A percentile compares a stretch with the other conserved stretches of the same genome.
Conservation (phyloP, 1,140 invertebrate species). For the Akabosia matsudoensis region DNA sequence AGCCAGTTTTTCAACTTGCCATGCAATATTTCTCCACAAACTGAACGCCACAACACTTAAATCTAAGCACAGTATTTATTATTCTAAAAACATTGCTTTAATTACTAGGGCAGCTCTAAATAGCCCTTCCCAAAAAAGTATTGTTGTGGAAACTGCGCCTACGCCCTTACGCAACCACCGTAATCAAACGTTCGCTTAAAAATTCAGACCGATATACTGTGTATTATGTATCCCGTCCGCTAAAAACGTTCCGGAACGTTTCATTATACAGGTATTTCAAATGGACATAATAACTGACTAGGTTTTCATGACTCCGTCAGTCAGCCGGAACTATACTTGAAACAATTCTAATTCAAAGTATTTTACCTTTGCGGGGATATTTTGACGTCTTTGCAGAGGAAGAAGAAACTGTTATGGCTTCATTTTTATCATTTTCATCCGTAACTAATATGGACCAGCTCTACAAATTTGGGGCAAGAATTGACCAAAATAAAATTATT, state of each 20-base stretch:
- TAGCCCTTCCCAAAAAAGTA: background rate
- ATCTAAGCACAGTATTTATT: background rate
- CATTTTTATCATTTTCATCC: no score
- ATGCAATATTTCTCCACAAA: background rate
- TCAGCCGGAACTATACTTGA: no score
- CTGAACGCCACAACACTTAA: background rate
- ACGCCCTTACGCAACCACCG: background rate
- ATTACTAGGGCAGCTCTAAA: conserved; percentile 6
- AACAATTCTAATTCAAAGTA: no score
- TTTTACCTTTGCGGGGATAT: no score
- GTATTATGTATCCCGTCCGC: background rate
- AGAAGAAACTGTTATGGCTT: no score
- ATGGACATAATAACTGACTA: no score
- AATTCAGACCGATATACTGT: background rate
- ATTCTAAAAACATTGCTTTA: background rate
- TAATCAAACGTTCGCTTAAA: background rate
- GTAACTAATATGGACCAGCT: no score
- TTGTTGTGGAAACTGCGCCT: conserved; percentile 6
- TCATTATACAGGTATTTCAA: no score
- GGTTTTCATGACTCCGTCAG: no score
- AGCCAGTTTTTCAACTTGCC: background rate
- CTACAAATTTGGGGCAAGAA: no score
- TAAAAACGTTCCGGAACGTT: background rate
- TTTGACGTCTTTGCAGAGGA: no score
- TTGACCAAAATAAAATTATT: no score